Conservation (phyloP, 2,113 vertebrate genomes). For the Maccullochella peelii region DNA sequence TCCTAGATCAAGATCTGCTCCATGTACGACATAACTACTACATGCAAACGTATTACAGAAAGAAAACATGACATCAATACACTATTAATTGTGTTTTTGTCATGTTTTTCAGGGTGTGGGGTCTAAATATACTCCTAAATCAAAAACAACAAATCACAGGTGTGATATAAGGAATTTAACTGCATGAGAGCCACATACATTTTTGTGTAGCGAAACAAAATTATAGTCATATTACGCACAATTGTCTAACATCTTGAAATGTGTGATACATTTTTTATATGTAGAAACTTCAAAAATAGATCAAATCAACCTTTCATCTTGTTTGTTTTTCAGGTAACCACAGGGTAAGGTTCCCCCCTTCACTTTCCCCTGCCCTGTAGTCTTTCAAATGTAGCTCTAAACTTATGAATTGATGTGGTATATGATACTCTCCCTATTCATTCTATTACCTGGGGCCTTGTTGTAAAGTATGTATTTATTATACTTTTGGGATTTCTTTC, state of each 20-base stretch:
- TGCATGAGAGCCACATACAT: too few species aligned
- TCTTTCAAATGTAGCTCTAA: background rate
- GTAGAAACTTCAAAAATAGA: background rate
- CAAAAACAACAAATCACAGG: background rate
- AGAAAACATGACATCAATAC: background rate
- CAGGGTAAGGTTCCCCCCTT: background rate
- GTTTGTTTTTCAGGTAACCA: background rate
- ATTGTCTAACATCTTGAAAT: too few species aligned
- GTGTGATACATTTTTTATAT: background rate
- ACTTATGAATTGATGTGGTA: background rate
- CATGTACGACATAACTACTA: background rate
- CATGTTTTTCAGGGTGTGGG: background rate
- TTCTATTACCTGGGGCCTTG: background rate
- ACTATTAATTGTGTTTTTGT: background rate
- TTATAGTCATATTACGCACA: background rate
- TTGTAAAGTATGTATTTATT: background rate
- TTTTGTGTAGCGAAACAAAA: background rate
- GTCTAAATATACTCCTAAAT: background rate
- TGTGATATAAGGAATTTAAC: background rate
- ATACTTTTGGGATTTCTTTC: background rate
- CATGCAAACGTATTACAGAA: background rate
- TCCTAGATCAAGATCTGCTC: conserved; percentile 1
- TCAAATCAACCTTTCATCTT: background rate
- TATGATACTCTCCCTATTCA: background rate
- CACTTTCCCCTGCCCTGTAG: too few species aligned